phyloP scores from a whole-genome alignment of 2,797 vertebrate species.

The Siniperca obscura region DNA sequence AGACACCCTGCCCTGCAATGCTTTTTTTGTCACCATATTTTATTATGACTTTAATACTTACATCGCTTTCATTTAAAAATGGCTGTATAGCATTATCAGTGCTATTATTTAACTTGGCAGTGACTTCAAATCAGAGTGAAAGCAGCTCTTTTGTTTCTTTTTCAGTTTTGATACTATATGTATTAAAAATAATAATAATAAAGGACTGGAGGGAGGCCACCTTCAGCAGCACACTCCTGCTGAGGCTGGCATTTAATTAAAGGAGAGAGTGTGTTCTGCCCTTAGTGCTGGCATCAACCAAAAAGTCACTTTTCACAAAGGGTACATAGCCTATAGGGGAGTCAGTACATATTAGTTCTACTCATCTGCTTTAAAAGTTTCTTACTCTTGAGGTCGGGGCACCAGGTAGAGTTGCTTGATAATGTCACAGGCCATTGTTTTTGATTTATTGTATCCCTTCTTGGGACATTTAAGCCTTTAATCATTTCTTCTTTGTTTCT shows the following conservation, averaged over 20 bases:
- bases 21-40: not conserved
- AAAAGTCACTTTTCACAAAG: slow-evolving; percentile 24
- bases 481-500: not conserved
- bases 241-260: slow-evolving; percentile 54
- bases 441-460: not conserved
- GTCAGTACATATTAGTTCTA: not conserved
- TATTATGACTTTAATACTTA: not conserved
- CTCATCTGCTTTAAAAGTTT: not conserved
- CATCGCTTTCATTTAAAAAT: not conserved
- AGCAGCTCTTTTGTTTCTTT: not conserved
- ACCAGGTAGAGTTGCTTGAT: not conserved
- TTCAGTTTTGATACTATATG: not conserved
- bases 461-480: not conserved
- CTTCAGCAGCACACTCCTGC: slow-evolving; percentile 33
- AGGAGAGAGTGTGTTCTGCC: slow-evolving; percentile 16
- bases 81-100: not conserved
- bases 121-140: not conserved
- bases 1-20: not conserved
- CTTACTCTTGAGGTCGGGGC: not conserved
- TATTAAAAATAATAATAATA: not conserved
- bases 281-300: slow-evolving; percentile 20
- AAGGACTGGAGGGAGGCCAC: slow-evolving; percentile 1
- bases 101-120: not conserved
- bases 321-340: not conserved
- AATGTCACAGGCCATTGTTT: not conserved